Evolutionary conservation across 2,888 invertebrate species (phyloP).

Genomic region (Syritta pipiens): DNA sequence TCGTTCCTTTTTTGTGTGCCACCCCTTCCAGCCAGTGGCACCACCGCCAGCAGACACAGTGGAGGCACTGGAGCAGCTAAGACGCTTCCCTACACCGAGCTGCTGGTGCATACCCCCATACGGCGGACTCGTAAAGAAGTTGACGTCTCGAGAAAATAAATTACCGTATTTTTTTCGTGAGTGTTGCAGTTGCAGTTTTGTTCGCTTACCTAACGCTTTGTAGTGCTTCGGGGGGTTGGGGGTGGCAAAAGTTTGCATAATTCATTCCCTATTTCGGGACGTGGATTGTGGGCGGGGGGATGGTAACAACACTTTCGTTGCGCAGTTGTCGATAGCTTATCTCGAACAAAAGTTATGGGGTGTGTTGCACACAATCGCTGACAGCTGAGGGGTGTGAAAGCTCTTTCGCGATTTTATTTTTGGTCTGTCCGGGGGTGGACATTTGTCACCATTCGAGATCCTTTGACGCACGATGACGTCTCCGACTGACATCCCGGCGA

Average conservation of each 20-base stretch:
- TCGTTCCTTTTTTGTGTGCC: conserved; percentile 6
- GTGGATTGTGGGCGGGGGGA: not conserved
- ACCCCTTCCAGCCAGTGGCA: conserved; percentile 42
- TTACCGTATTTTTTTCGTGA: conserved; percentile 57
- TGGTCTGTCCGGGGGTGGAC: not conserved
- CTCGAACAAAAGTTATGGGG: conserved; percentile 62
- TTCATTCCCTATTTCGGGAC: conserved; percentile 39
- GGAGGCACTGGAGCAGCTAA: conserved; percentile 63
- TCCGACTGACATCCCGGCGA: no score
- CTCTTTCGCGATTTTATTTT: not conserved
- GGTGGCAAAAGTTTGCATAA: conserved; percentile 59
- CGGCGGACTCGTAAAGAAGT: conserved; percentile 63
- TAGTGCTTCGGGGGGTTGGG: conserved; percentile 4
- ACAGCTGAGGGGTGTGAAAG: conserved; percentile 55
- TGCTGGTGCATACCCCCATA: conserved; percentile 43
- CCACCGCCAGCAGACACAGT: conserved; percentile 58
- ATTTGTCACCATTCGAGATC: no score
- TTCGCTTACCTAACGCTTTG: conserved; percentile 59
- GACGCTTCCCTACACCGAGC: conserved; percentile 52
- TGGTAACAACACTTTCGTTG: conserved; percentile 52
- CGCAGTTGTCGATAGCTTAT: conserved; percentile 68
- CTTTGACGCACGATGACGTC: no score
- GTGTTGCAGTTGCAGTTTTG: conserved; percentile 47
- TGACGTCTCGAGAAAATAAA: conserved; percentile 68
- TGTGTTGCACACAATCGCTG: conserved; percentile 65